phyloP scores from a whole-genome alignment of 2,888 invertebrate genomes.

The Apamea anceps region DNA sequence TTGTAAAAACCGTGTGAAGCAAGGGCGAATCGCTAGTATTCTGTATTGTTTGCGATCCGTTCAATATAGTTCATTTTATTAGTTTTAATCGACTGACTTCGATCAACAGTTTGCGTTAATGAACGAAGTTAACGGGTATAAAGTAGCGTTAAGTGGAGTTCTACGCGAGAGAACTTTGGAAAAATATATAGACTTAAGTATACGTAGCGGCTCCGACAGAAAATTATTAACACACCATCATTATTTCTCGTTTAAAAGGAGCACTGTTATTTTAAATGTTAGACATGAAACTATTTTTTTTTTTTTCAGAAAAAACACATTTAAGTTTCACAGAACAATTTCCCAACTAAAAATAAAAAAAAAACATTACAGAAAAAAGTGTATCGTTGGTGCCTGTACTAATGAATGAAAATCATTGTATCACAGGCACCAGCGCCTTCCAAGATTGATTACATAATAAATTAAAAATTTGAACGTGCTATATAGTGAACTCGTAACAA shows the following conservation, averaged over 20 bases:
- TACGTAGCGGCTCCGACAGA: conserved; percentile 8
- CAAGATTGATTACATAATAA: too few relatives aligned
- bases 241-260: neutral
- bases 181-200: conserved; percentile 42
- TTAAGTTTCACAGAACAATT: too few relatives aligned
- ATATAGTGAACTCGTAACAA: too few relatives aligned
- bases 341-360: too few relatives aligned
- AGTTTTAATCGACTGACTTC: conserved; percentile 54
- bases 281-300: neutral
- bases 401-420: too few relatives aligned
- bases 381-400: too few relatives aligned
- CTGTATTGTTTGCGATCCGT: conserved; percentile 21
- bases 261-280: neutral
- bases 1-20: neutral
- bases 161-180: conserved; percentile 19
- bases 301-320: too few relatives aligned
- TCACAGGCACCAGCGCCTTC: too few relatives aligned
- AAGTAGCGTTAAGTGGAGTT: conserved; percentile 33
- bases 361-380: too few relatives aligned
- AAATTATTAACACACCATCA: neutral
- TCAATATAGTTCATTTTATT: conserved; percentile 48
- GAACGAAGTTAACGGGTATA: conserved; percentile 49
- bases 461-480: too few relatives aligned
- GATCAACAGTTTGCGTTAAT: conserved; percentile 55
- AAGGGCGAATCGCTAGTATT: neutral